Base-by-base conservation (phyloP, 2,113 vertebrate species). In the Sebastes fasciatus region DNA sequence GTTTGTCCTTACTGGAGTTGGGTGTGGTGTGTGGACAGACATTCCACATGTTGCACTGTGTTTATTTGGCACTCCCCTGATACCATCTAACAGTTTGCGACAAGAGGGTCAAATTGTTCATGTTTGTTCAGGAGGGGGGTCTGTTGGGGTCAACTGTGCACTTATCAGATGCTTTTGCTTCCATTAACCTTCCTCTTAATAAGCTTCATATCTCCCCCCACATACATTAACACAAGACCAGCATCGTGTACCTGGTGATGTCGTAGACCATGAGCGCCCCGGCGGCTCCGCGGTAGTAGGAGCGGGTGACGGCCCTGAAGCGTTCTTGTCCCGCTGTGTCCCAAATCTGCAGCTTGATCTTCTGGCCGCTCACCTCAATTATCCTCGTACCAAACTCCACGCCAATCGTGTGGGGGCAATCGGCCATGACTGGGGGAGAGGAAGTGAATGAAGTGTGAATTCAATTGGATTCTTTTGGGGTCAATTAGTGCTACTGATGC, bases 331-430 rank as follows among this genome's bases (percentile, higher is more conserved):
- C 98, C 60, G 98, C 98, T 17, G 98, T 99, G 95, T 99, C 98
- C 98, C 98, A 99, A 76, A 99, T 99, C 96, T 99, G 98, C 94
- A 99, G 96, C 96, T 99, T 99, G 94, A 99, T 99, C 97, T 99
- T 99, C 95, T 99, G 98, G 73, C 98, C 97, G 75, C 98, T 99
- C 94, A 99, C 98, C 96, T 99, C 98, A 82, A 99, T 99, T 96
- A 99, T 99, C 94, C 98, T 95, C 16, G 98, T 99, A 77, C 98
- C 98, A 90, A 99, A 99, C 94, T 99, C 98, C 89, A 99, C 98
- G 79, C 98, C 98, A 86, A 99, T 99, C 84, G 98, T 99, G 91
- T 99, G 98, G 91, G 98, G 98, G 94, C 98, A 99, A 91, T 99
- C 98, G 54, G 98, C 98, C 98, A 99, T 99, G 95, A 99, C 98